Percentiles rank a stretch among this genome's conserved stretches.
phyloP scores from a whole-genome alignment of 2,797 vertebrate genomes.

The Taenioides sp. region DNA sequence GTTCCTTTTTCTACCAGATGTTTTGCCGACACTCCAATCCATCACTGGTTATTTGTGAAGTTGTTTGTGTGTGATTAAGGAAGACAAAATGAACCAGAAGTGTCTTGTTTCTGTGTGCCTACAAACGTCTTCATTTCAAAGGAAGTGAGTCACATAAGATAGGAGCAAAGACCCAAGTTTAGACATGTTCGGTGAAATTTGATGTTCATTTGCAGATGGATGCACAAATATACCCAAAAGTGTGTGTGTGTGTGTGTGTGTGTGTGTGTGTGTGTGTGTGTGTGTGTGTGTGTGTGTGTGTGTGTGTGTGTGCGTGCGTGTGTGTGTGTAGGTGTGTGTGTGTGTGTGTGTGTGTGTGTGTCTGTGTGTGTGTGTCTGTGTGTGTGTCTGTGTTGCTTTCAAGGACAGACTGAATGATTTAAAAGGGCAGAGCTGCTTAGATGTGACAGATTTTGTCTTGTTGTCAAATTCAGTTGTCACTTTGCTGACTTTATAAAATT shows the following conservation, averaged over 20 bases:
- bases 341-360: slow-evolving; percentile 19
- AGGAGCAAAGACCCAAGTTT: slow-evolving; percentile 26
- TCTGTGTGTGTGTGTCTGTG: not conserved
- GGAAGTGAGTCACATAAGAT: slow-evolving; percentile 42
- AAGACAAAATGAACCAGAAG: slow-evolving; percentile 44
- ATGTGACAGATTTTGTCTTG: slow-evolving; percentile 4
- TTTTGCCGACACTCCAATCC: slow-evolving; percentile 48
- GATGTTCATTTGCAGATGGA: not conserved
- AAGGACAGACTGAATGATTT: slow-evolving; percentile 21
- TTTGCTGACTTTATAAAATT: not conserved
- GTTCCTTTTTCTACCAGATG: slow-evolving; percentile 44
- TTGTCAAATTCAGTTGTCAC: not conserved
- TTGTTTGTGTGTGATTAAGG: slow-evolving; percentile 9
- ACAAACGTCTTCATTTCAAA: slow-evolving; percentile 51
- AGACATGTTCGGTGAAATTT: not conserved
- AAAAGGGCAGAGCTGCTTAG: not conserved
- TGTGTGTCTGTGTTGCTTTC: slow-evolving; percentile 24
- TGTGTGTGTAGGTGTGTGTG: no score
- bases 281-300: slow-evolving; percentile 16
- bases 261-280: slow-evolving; percentile 9
- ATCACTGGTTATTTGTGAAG: slow-evolving; percentile 40
- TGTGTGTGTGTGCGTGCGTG: slow-evolving; percentile 29
- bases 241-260: slow-evolving; percentile 11
- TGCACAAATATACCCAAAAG: slow-evolving; percentile 10
- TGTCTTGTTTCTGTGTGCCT: slow-evolving; percentile 31